A percentile compares a stretch with the other conserved stretches of the same genome.
These are phyloP conservation scores for Pluvianellus socialis DNA, from an alignment of 2,113 vertebrate genomes.

Conservation along the genomic window DNA sequence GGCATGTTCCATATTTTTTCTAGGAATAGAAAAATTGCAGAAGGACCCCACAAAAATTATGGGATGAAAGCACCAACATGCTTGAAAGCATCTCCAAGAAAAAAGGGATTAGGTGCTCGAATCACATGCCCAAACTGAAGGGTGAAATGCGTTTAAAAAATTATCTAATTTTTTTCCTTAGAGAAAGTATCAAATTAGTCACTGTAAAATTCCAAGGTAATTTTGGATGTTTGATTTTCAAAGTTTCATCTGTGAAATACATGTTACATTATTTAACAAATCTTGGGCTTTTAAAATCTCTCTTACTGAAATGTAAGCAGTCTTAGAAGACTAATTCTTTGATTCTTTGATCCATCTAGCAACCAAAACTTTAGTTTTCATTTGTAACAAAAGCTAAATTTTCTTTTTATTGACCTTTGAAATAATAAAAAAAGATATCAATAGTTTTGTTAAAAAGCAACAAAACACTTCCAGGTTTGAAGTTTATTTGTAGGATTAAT, in stretches of 20 bases:
- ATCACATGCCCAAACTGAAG: accelerated
- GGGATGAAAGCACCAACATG: background rate
- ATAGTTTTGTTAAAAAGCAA: background rate
- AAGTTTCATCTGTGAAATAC: background rate
- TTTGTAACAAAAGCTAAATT: background rate
- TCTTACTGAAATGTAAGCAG: background rate
- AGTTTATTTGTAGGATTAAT: background rate
- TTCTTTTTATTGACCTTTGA: background rate
- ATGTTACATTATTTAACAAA: background rate
- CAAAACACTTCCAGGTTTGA: background rate
- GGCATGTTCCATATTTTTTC: background rate
- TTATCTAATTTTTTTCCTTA: background rate
- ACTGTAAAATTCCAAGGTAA: background rate
- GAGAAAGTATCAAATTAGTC: background rate
- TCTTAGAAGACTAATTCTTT: background rate
- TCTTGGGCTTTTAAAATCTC: background rate
- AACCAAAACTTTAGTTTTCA: background rate
- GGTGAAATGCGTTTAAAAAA: background rate
- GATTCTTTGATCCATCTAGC: background rate
- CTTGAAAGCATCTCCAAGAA: background rate
- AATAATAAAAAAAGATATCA: background rate
- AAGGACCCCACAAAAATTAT: background rate
- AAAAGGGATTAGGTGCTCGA: background rate
- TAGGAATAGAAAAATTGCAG: background rate
- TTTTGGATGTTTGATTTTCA: background rate